phyloP scores from a whole-genome alignment of 2,797 vertebrate genomes.

The Argentina silus region DNA sequence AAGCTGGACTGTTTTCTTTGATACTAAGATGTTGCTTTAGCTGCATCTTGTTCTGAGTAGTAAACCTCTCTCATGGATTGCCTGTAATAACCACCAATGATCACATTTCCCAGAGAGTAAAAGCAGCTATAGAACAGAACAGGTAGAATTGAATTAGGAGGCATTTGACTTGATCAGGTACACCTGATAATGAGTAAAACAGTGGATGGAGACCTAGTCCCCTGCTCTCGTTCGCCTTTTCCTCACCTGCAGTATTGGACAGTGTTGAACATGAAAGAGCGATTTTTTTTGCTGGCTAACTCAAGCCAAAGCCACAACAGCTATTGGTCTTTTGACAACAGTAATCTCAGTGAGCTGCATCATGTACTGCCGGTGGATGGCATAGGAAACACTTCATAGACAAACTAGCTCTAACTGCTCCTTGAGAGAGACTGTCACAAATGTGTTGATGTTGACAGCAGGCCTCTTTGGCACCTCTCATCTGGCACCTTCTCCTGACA shows the following conservation, averaged over 20 bases:
- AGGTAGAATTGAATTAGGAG: background rate
- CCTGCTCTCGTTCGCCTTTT: background rate
- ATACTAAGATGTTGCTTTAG: conserved; percentile 4
- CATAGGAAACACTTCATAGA: background rate
- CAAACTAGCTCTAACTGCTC: background rate
- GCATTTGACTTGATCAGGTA: background rate
- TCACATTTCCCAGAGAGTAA: background rate
- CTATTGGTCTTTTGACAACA: background rate
- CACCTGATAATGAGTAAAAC: background rate
- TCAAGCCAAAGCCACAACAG: background rate
- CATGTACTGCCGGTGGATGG: background rate
- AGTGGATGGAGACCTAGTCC: background rate
- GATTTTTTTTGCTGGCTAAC: background rate
- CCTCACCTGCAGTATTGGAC: background rate
- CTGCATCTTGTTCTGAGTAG: conserved; percentile 2
- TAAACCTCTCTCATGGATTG: background rate
- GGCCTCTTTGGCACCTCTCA: conserved; percentile 17
- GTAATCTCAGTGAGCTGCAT: background rate
- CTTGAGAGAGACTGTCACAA: background rate
- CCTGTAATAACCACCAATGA: background rate
- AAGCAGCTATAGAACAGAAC: background rate
- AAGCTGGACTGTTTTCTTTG: conserved; percentile 3
- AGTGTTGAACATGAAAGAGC: background rate
- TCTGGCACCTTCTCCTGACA: conserved; percentile 17
- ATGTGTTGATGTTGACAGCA: conserved; percentile 11